These are phyloP conservation scores for Aptenodytes patagonicus DNA, from an alignment of 2,113 vertebrate genomes.

Conservation along the genomic window DNA sequence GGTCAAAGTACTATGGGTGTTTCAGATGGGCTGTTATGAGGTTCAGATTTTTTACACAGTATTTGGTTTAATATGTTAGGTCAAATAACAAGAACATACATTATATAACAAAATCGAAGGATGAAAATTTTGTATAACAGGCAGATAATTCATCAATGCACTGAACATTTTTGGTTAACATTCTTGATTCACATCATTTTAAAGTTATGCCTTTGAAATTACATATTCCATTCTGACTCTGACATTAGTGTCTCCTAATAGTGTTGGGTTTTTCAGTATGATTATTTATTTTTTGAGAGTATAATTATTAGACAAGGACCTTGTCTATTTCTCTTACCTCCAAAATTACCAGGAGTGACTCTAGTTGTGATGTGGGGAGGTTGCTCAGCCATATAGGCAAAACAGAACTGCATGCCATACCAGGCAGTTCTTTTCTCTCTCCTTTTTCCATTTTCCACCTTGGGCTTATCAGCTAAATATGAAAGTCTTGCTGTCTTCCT, in stretches of 20 bases:
- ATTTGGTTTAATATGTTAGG: background rate
- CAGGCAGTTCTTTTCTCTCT: background rate
- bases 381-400: background rate
- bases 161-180: background rate
- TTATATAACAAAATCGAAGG: background rate
- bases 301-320: background rate
- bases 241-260: background rate
- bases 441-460: background rate
- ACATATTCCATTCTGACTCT: background rate
- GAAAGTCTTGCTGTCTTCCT: background rate
- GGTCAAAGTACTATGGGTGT: background rate
- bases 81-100: constrained; percentile 2
- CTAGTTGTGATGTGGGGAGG: background rate
- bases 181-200: background rate
- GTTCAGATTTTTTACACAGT: background rate
- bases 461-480: background rate
- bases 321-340: background rate
- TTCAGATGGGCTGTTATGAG: background rate
- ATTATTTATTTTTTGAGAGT: background rate
- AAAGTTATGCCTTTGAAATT: background rate
- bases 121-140: background rate
- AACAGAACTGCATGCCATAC: background rate
- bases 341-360: background rate
- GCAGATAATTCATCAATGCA: background rate
- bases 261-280: background rate